Conservation (phyloP, 2,113 vertebrate species). For the Sminthopsis crassicaudata region DNA sequence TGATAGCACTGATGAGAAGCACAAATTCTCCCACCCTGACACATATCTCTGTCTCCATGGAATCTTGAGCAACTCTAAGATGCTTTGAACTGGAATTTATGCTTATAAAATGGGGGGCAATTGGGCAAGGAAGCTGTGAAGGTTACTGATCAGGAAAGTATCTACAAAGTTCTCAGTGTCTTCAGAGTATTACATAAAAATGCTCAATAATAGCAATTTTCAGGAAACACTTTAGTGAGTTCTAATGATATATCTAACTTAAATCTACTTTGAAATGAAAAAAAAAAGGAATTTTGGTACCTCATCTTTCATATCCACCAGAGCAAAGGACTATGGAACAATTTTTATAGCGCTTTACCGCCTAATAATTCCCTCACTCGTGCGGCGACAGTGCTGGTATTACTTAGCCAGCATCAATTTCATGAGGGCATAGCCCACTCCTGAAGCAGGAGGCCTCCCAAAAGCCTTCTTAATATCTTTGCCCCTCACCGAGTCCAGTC, state of each 20-base stretch:
- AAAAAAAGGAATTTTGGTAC: neutral
- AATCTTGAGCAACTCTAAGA: neutral
- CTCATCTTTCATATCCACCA: neutral
- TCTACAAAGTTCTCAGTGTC: neutral
- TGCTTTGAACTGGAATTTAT: neutral
- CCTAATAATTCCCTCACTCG: constrained; percentile 64
- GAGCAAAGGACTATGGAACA: constrained; percentile 19
- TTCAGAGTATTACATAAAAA: neutral
- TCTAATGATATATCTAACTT: neutral
- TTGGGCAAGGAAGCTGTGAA: neutral
- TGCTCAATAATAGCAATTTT: neutral
- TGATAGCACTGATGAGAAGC: neutral
- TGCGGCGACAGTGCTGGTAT: constrained; percentile 32
- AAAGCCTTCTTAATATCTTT: constrained; percentile 76
- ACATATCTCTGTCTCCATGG: neutral
- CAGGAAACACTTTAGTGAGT: neutral
- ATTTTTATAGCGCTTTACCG: constrained; percentile 55
- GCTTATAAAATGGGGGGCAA: neutral
- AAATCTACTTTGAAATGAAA: constrained; percentile 10
- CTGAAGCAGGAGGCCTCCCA: constrained; percentile 52
- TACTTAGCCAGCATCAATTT: constrained; percentile 65
- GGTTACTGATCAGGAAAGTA: neutral
- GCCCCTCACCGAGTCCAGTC: constrained; percentile 75
- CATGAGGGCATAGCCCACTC: constrained; percentile 56
- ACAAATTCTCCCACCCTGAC: neutral